These are phyloP conservation scores for Sebastes diaconus DNA, from an alignment of 2,797 vertebrate species.

Conservation along the genomic window DNA sequence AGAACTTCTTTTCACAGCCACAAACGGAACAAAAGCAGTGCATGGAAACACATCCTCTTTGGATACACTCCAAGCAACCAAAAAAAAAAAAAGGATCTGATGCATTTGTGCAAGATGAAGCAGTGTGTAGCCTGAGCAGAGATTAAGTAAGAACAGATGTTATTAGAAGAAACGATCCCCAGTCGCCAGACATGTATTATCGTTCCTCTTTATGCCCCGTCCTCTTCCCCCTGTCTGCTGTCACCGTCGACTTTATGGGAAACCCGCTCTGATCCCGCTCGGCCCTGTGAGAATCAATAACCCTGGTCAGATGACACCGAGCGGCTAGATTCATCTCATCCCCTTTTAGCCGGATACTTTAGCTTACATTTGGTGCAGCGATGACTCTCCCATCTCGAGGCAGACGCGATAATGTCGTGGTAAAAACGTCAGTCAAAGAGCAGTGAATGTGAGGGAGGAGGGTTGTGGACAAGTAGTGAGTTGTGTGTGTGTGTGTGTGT, in stretches of 20 bases:
- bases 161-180: constrained; percentile 42
- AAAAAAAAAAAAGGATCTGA: constrained; percentile 12
- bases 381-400: constrained; percentile 81
- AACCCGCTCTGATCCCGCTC: constrained; percentile 88
- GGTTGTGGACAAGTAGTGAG: constrained; percentile 78
- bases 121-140: constrained; percentile 38
- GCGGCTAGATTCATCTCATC: constrained; percentile 82
- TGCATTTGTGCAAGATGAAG: constrained; percentile 34
- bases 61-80: constrained; percentile 2
- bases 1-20: constrained; percentile 31
- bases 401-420: constrained; percentile 92
- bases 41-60: constrained; percentile 21
- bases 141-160: constrained; percentile 71
- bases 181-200: constrained; percentile 56
- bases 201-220: constrained; percentile 64
- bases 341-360: constrained; percentile 90
- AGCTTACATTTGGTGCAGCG: constrained; percentile 92
- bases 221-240: constrained; percentile 80
- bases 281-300: constrained; percentile 89
- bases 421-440: constrained; percentile 92
- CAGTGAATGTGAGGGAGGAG: constrained; percentile 36
- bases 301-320: constrained; percentile 90
- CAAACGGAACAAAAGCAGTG: constrained; percentile 6
- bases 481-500: constrained; percentile 33
- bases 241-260: constrained; percentile 90